phyloP scores from a whole-genome alignment of 2,888 invertebrate genomes.

The Coronaproctus castanopsis region DNA sequence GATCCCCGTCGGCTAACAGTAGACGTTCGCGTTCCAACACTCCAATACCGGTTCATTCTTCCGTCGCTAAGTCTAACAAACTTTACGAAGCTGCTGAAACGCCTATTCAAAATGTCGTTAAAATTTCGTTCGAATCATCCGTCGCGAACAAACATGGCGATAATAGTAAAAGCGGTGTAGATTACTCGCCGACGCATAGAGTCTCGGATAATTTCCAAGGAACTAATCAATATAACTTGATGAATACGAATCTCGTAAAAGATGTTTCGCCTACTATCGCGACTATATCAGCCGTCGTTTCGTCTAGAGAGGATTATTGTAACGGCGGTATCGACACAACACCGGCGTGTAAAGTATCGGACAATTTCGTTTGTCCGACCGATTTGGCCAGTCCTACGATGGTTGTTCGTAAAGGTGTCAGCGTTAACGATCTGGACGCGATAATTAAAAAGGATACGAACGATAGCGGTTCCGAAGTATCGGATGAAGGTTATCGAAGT shows the following conservation, averaged over 20 bases:
- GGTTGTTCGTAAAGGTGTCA: conserved; percentile 8
- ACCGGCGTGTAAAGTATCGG: conserved; percentile 25
- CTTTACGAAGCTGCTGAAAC: background rate
- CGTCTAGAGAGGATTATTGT: background rate
- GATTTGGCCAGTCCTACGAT: background rate
- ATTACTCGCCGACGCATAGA: conserved; percentile 27
- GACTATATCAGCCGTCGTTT: conserved; percentile 14
- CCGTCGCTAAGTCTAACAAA: conserved; percentile 7
- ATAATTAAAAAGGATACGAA: conserved; percentile 8
- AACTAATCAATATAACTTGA: conserved; percentile 14
- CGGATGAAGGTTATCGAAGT: conserved; percentile 67
- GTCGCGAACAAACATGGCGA: background rate
- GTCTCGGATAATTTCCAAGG: conserved; percentile 22
- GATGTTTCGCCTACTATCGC: background rate
- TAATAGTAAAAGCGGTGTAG: conserved; percentile 22
- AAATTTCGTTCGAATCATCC: background rate
- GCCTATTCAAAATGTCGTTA: background rate
- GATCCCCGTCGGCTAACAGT: conserved; percentile 19
- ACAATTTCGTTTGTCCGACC: conserved; percentile 20
- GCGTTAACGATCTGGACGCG: conserved; percentile 11
- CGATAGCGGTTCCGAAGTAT: conserved; percentile 44
- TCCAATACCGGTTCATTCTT: conserved; percentile 4
- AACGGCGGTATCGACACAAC: conserved; percentile 26
- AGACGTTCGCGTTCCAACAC: conserved; percentile 14
- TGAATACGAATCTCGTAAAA: conserved; percentile 11